Base-by-base conservation (phyloP, 2,797 vertebrate species). In the Microchirus variegatus region DNA sequence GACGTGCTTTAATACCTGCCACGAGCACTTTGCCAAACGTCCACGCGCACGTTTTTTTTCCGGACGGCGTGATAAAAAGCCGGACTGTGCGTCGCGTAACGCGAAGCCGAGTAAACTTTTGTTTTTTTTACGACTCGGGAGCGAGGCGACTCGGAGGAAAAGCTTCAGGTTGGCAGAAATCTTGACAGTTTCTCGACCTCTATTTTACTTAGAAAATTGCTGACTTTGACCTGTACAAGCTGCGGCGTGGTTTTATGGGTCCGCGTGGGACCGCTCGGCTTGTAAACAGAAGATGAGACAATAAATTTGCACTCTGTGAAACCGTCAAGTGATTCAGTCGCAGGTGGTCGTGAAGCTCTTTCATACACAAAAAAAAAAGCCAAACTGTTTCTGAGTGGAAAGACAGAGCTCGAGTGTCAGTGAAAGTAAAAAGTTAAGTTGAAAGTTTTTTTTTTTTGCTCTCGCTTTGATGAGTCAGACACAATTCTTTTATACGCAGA, bases 291-390 rank as follows among this genome's bases (percentile, higher is more conserved):
- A 81, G 80, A 86, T 82, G 75, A 85, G 80, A 88, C 75, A 72
- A 84, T 90, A 90, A 88, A 90, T 90, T 82, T 62, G 48, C 42
- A 55, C 81, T 82, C 79, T 82, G 79, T 89, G 87, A 90, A 90
- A 87, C 73, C 71, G 73, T 87, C 86, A 85, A 77, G 65, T 70
- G 77, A 81, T 85, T 85, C 67, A 73, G 79, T 80, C 67, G 68
- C 36, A 41, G 53, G 54, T 8, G 75, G 67, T 78, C 66, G 65
- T 70, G 77, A 79, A 80, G 80, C 66, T 86, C 53, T 80, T 56
- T 58, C 75, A 75, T 75, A 75, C 64, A 79, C 66, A 85, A 77
- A 22, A 47, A 85, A 77, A 22, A 47, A 71, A 70, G 58, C 46
- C 75, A 59, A 86, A 70, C 80, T 76, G 82, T 55, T 51, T 52